A percentile compares a stretch with the other conserved stretches of the same genome.
Evolutionary conservation across 2,888 invertebrate species (phyloP).

Genomic region (Drosophila multiciliata): DNA sequence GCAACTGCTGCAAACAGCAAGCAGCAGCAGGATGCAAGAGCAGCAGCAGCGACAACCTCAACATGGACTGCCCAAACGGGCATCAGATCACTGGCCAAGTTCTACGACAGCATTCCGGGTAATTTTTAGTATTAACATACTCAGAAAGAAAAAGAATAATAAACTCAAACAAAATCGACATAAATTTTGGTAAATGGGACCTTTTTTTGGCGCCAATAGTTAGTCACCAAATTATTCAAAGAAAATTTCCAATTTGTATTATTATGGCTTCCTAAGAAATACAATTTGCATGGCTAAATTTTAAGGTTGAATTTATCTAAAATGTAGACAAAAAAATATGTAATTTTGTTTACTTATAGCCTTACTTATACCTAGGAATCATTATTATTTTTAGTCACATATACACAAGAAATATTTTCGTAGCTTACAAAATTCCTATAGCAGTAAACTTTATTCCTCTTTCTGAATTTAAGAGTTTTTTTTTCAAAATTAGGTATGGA

Average conservation of each 20-base stretch:
- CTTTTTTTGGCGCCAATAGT: background rate
- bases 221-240: background rate
- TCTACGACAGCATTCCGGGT: constrained; percentile 91
- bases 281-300: background rate
- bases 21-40: constrained; percentile 15
- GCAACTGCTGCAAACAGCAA: constrained; percentile 6
- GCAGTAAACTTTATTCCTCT: no score
- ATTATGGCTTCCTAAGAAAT: background rate
- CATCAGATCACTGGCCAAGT: constrained; percentile 88
- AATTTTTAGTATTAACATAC: constrained; percentile 1
- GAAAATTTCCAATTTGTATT: background rate
- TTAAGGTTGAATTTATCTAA: background rate
- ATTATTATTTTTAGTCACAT: background rate
- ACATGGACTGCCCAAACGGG: constrained; percentile 80
- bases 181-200: background rate
- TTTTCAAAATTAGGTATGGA: no score
- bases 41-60: constrained; percentile 19
- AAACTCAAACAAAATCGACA: background rate
- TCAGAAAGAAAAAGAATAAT: background rate
- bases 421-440: background rate
- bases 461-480: no score
- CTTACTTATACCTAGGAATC: no score
- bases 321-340: background rate
- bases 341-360: background rate
- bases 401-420: background rate